Evolutionary conservation across 2,888 invertebrate species (phyloP), one percentile per base, ranked within the genome.

Genomic region (Leptinotarsa tumamoca): DNA sequence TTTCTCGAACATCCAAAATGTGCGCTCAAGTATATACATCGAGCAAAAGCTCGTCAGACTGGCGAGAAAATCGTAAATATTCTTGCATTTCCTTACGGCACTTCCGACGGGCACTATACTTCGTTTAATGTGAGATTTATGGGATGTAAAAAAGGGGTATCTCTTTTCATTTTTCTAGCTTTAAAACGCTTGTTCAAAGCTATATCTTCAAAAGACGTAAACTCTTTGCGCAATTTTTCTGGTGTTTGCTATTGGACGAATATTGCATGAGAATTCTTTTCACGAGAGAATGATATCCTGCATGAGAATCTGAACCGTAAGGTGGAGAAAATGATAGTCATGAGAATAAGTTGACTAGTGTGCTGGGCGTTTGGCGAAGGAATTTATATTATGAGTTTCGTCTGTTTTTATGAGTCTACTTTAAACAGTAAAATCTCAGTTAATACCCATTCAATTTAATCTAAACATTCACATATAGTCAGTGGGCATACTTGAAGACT

Each of bases 151-250:
- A 77, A 74, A 69, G 56, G 68, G 67, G 63, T 50, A 69, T 51
- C 51, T 58, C 69, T 52, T 76, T 73, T 67, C 73, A 71, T 74
- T 71, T 68, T 67, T 63, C 69, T 58, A 68, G 76, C 68, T 27
- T 67, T 74, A 54, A 52, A 63, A 27, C 27, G 71, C 54, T 63
- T 68, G 50, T 66, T 73, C 67, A 72, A 50, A 18, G 27, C 33
- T 71, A 51, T 71, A 67, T 74, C 69, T 58, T 70, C 72, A 67
- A 77, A 43, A 77, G 74, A 66, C 69, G 52, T 77, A 77, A 77
- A 63, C 72, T 58, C 71, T 71, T 68, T 63, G 74, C 52, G 73
- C 61, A 71, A 77, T 70, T 68, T 74, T 50, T 73, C 67, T 67
- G 69, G 61, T 72, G 68, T 68, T 58, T 51, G 67, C 68, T 15